phyloP scores from a whole-genome alignment of 2,888 invertebrate species.

The Amphimallon solstitiale region DNA sequence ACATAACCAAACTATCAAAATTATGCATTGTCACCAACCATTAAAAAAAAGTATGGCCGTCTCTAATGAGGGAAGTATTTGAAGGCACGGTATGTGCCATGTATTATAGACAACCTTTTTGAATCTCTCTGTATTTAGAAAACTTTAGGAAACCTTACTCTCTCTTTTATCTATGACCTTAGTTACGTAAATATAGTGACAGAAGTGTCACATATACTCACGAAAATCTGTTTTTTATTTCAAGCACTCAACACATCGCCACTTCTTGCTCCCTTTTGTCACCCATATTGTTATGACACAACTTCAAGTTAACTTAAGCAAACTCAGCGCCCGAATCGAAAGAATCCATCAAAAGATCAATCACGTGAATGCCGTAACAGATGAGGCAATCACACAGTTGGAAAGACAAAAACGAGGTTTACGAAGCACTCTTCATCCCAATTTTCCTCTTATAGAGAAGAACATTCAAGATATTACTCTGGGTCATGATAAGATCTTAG shows the following conservation, averaged over 20 bases:
- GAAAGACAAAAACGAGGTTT: conserved; percentile 44
- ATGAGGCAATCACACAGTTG: conserved; percentile 41
- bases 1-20: too few relatives aligned
- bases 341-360: conserved; percentile 41
- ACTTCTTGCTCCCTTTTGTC: not conserved
- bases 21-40: too few relatives aligned
- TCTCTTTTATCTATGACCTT: too few relatives aligned
- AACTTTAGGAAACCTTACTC: too few relatives aligned
- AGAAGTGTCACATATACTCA: too few relatives aligned
- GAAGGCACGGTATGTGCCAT: too few relatives aligned
- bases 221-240: too few relatives aligned
- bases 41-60: too few relatives aligned
- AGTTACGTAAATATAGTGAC: too few relatives aligned
- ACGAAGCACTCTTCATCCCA: conserved; percentile 36
- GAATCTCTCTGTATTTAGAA: too few relatives aligned
- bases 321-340: conserved; percentile 35
- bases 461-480: conserved; percentile 36
- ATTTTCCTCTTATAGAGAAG: conserved; percentile 27
- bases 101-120: too few relatives aligned
- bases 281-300: not conserved
- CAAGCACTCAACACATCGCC: not conserved
- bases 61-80: too few relatives aligned
- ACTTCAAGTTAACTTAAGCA: conserved; percentile 13
- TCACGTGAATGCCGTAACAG: conserved; percentile 37
- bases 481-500: conserved; percentile 38